Percentiles rank a stretch among this genome's conserved stretches.
These are phyloP conservation scores for Pterois miles DNA, from an alignment of 2,797 vertebrate species.

Conservation along the genomic window DNA sequence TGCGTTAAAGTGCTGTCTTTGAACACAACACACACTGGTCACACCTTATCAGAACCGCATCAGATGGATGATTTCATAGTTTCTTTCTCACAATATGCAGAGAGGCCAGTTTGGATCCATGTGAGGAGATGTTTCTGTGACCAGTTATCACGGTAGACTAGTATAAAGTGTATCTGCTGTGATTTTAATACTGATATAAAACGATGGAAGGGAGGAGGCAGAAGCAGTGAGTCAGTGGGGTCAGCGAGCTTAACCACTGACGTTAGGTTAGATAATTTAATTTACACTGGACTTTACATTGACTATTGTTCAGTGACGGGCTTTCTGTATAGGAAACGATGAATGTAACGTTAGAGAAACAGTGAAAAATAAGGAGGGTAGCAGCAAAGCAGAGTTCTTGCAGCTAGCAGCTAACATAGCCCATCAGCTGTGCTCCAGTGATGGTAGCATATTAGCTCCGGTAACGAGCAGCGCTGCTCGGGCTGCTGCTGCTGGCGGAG, in stretches of 20 bases:
- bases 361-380: too few relatives aligned
- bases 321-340: background rate
- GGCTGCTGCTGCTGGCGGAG: too few relatives aligned
- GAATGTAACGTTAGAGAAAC: too few relatives aligned
- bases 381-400: background rate
- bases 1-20: background rate
- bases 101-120: background rate
- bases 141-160: background rate
- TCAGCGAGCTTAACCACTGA: background rate
- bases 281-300: background rate
- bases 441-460: background rate
- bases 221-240: background rate
- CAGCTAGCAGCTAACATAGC: constrained; percentile 2
- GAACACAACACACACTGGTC: background rate
- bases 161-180: too few relatives aligned
- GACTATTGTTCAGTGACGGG: background rate
- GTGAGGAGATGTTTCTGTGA: background rate
- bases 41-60: background rate
- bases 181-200: background rate
- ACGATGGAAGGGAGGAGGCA: too few relatives aligned
- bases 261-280: background rate
- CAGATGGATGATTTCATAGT: background rate
- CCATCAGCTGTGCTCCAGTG: background rate
- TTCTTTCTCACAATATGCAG: background rate
- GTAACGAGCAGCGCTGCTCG: background rate